Evolutionary conservation across 2,113 vertebrate genomes (phyloP), one percentile per base, ranked within the genome.

Genomic region (Thunnus thynnus): DNA sequence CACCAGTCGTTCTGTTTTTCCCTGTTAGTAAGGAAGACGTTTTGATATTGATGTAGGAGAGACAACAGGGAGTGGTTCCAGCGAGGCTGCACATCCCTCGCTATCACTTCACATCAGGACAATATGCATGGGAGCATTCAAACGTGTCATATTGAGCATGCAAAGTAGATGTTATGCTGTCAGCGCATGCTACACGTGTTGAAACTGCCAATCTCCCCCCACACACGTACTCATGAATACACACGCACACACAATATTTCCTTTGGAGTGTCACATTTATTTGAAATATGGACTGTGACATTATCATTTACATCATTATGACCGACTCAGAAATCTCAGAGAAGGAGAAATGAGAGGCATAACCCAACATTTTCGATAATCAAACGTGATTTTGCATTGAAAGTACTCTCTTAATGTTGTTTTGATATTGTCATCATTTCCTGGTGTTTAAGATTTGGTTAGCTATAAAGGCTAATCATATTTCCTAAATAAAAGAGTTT

Each of bases 111-210:
- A 83, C 90, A 91, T 89, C 84, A 83, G 82, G 86, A 83, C 82
- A 88, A 65, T 89, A 91, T 88, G 81, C 87, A 90, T 36, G 79
- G 78, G 78, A 84, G 87, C 84, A 85, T 83, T 86, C 88, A 91
- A 74, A 90, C 80, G 74, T 91, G 88, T 92, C 91, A 85, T 91
- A 90, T 88, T 89, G 84, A 89, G 84, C 87, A 88, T 87, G 88
- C 88, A 91, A 91, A 93, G 80, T 92, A 92, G 88, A 92, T 91
- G 89, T 90, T 88, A 84, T 71, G 89, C 90, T 89, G 86, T 92
- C 90, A 85, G 74, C 72, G 78, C 86, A 82, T 82, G 63, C 81
- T 74, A 76, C 86, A 91, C 91, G 88, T 86, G 88, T 71, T 92
- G 80, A 83, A 86, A 77, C 54, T 91, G 91, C 84, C 88, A 88